These are phyloP conservation scores for Phalanger gymnotis DNA, from an alignment of 2,797 vertebrate genomes.

Conservation along the genomic window DNA sequence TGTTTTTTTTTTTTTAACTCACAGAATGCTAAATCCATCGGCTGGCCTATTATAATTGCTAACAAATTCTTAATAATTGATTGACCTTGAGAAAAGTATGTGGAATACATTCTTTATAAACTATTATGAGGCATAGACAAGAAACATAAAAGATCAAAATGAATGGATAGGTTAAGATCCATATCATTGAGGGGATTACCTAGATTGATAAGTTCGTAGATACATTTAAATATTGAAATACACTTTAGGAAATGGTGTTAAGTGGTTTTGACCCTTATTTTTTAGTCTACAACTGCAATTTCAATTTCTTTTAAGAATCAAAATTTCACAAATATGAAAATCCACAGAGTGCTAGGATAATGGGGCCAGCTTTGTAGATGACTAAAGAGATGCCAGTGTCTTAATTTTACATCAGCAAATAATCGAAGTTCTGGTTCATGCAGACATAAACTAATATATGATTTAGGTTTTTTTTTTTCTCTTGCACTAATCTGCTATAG, in stretches of 20 bases:
- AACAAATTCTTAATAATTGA: not conserved
- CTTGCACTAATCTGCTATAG: not conserved
- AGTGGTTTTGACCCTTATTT: not conserved
- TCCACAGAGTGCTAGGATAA: not conserved
- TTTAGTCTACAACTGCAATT: not conserved
- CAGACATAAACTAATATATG: not conserved
- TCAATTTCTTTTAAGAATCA: not conserved
- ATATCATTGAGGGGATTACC: not conserved
- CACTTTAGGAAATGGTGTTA: not conserved
- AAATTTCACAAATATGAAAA: not conserved
- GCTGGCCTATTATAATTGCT: not conserved
- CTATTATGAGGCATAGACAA: not conserved
- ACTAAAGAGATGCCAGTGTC: not conserved
- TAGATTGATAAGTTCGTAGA: not conserved
- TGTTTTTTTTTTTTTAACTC: not conserved
- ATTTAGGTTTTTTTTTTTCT: not conserved
- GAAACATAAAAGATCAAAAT: not conserved
- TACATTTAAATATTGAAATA: not conserved
- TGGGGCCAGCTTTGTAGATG: not conserved
- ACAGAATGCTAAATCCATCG: not conserved
- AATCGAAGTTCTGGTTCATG: not conserved
- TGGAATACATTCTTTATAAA: not conserved
- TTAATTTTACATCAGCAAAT: not conserved
- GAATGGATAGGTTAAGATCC: not conserved
- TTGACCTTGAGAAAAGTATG: not conserved